phyloP scores from a whole-genome alignment of 2,888 invertebrate genomes.

The Gasteruption jaculator region DNA sequence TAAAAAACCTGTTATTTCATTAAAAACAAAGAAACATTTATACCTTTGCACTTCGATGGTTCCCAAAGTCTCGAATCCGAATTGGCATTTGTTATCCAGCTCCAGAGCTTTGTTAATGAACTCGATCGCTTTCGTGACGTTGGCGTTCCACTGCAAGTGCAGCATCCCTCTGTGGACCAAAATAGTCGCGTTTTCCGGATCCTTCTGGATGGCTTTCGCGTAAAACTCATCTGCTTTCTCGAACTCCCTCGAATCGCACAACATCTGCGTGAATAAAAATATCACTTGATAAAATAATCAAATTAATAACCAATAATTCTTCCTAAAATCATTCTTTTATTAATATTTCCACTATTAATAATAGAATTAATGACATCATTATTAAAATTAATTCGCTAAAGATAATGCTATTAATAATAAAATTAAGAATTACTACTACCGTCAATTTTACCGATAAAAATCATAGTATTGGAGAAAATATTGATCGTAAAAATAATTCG shows the following conservation, averaged over 20 bases:
- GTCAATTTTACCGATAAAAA: neutral
- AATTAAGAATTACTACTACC: neutral
- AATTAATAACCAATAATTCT: conserved; percentile 1
- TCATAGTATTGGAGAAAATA: neutral
- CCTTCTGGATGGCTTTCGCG: conserved; percentile 73
- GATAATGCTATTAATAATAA: neutral
- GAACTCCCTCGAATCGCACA: conserved; percentile 80
- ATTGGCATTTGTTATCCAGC: conserved; percentile 87
- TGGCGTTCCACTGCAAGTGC: conserved; percentile 79
- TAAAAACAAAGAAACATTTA: too few relatives aligned
- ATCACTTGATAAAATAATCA: conserved; percentile 3
- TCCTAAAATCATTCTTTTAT: conserved; percentile 1
- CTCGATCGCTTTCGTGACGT: conserved; percentile 73
- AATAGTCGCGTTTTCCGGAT: conserved; percentile 80
- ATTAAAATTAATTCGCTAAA: neutral
- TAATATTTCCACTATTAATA: neutral
- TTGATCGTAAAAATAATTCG: neutral
- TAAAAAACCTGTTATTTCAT: too few relatives aligned
- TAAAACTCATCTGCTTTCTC: conserved; percentile 79
- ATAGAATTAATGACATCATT: too few relatives aligned
- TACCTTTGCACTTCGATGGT: conserved; percentile 84
- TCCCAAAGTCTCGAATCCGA: conserved; percentile 92
- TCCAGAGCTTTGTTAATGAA: conserved; percentile 78
- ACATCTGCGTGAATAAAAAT: conserved; percentile 52
- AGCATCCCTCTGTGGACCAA: conserved; percentile 85